Evolutionary conservation across 2,113 vertebrate species (phyloP).

Genomic region (Crotalus viridis): DNA sequence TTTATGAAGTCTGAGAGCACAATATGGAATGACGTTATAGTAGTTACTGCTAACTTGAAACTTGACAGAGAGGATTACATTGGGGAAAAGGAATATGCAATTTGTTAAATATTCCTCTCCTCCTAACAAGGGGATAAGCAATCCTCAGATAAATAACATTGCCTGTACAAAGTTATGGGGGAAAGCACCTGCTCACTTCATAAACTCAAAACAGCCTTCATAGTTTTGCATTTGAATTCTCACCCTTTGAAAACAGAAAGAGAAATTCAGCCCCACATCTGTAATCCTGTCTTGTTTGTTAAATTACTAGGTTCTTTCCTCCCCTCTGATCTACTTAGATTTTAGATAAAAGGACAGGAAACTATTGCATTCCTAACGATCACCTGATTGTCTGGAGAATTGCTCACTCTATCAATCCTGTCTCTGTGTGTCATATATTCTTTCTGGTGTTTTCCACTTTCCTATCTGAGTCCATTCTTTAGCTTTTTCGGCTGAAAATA

Average conservation of each 20-base stretch:
- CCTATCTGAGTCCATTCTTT: conserved; percentile 3
- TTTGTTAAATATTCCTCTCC: background rate
- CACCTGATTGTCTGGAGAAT: background rate
- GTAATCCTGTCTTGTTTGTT: rapidly evolving
- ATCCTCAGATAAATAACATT: background rate
- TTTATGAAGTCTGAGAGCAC: background rate
- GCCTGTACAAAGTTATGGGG: background rate
- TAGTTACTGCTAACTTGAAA: background rate
- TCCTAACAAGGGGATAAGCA: background rate
- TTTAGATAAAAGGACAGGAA: background rate
- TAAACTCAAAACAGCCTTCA: rapidly evolving
- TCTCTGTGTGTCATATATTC: background rate
- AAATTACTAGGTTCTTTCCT: background rate
- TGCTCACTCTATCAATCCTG: background rate
- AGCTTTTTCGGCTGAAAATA: background rate
- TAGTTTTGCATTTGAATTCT: background rate
- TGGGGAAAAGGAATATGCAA: background rate
- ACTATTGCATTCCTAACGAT: rapidly evolving
- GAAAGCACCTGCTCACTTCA: background rate
- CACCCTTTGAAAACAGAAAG: background rate
- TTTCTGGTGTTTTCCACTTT: rapidly evolving
- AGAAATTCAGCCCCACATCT: background rate
- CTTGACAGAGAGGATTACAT: background rate
- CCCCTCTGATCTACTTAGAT: background rate
- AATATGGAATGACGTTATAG: background rate